Base-by-base conservation (phyloP, 2,113 vertebrate species). In the Neofelis nebulosa region DNA sequence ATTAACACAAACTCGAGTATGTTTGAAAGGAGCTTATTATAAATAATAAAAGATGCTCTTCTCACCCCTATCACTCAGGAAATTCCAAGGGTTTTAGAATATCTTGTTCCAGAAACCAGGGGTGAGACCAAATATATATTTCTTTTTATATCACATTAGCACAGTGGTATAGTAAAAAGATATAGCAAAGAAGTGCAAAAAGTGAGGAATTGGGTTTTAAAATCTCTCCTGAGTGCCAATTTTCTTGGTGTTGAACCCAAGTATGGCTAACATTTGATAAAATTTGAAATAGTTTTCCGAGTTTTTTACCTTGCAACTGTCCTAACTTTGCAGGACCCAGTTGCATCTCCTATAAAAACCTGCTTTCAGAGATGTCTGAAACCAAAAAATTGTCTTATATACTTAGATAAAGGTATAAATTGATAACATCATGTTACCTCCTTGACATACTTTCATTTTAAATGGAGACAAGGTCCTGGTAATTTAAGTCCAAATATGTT, bases 281-380 rank as follows among this genome's bases (percentile, higher is more conserved):
- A 13, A 45, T 81, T 97, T 93, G 63, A 69, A 92, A 94, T 29
- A 36, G 21, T 95, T 92, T 73, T 52, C 80, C 33, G 36, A 94
- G 16, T 76, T 97, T 94, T 92, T 50, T 69, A 87, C 41, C 52
- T 92, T 41, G 14, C 25, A 79, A 3, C 14, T 90, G 68, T 92
- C 66, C 57, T 36, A 81, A 2, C 29, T 31, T 52, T 73, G 48
- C 8, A 89, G 65, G 25, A 65, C 25, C 21, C 18, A 18, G 57
- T 71, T 31, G 3, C 8, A 2, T 61, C 38, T 36, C 45, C 57
- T 91, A 48, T 71, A 50, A 94, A 95, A 96, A 79, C 7, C 29
- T 79, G 45, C 45, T 82, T 95, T 90, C 66, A 92, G 33, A 83
- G 38, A 84, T 91, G 14, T 92, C 31, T 23, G 18, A 92, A 85